These are phyloP conservation scores for Paedocypris sp. DNA, from an alignment of 2,113 vertebrate genomes.

Conservation along the genomic window DNA sequence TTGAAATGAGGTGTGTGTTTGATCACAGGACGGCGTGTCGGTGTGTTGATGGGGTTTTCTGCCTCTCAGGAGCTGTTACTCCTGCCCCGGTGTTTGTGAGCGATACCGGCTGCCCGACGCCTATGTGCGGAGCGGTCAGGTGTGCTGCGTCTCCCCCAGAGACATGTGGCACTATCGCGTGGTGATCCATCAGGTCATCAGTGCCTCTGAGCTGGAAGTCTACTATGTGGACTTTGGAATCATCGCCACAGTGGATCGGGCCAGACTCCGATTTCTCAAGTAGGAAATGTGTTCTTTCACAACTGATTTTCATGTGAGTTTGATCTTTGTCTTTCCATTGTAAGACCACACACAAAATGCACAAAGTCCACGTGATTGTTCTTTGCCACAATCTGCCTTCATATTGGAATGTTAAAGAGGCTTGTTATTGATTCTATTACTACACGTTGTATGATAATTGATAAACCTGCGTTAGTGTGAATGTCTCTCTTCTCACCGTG, in stretches of 20 bases:
- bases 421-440: too few species aligned
- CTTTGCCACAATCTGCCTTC: too few species aligned
- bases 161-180: slow-evolving; percentile 83
- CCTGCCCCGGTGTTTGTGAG: slow-evolving; percentile 61
- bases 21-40: too few species aligned
- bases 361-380: too few species aligned
- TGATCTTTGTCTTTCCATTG: too few species aligned
- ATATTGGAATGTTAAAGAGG: too few species aligned
- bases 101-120: slow-evolving; percentile 69
- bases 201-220: slow-evolving; percentile 67
- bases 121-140: slow-evolving; percentile 70
- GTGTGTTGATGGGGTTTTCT: background rate
- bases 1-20: slow-evolving; percentile 80
- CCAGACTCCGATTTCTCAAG: slow-evolving; percentile 81
- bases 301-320: too few species aligned
- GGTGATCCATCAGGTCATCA: slow-evolving; percentile 70
- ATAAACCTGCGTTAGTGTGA: too few species aligned
- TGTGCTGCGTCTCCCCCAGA: slow-evolving; percentile 67
- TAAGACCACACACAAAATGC: too few species aligned
- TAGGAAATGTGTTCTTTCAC: slow-evolving; percentile 42
- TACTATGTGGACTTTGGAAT: slow-evolving; percentile 83
- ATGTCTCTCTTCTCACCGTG: background rate
- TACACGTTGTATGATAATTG: too few species aligned
- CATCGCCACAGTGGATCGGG: slow-evolving; percentile 54
- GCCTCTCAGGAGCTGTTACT: slow-evolving; percentile 71